Percentiles rank a stretch among this genome's conserved stretches.
phyloP scores from a whole-genome alignment of 2,888 invertebrate species.

The Cotesia congregata region DNA sequence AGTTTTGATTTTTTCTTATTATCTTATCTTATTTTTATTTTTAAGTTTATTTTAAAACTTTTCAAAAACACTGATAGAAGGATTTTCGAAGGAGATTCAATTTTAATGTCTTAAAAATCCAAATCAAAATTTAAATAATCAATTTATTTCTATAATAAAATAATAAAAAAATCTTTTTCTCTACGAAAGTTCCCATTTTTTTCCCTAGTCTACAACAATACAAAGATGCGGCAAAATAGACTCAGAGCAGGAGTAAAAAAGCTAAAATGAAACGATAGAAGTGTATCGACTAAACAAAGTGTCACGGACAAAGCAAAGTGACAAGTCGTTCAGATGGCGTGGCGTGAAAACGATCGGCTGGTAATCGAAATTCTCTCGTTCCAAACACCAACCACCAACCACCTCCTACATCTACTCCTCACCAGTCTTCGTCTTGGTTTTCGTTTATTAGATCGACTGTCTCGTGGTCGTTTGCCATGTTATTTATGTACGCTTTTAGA shows the following conservation, averaged over 20 bases:
- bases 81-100: too few species aligned
- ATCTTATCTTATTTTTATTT: not conserved
- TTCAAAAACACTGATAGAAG: too few species aligned
- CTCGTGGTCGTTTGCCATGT: slow-evolving; percentile 44
- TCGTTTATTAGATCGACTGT: slow-evolving; percentile 51
- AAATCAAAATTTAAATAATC: too few species aligned
- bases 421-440: slow-evolving; percentile 5
- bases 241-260: slow-evolving; percentile 32
- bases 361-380: slow-evolving; percentile 51
- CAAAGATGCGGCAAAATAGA: too few species aligned
- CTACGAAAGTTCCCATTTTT: too few species aligned
- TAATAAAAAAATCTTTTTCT: too few species aligned
- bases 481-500: slow-evolving; percentile 39
- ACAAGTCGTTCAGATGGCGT: slow-evolving; percentile 55
- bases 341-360: slow-evolving; percentile 60
- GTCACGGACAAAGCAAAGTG: slow-evolving; percentile 58
- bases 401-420: too few species aligned
- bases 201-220: too few species aligned
- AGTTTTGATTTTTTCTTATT: not conserved
- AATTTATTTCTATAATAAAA: too few species aligned
- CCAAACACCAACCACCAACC: slow-evolving; percentile 1
- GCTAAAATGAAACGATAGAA: slow-evolving; percentile 19
- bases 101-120: too few species aligned
- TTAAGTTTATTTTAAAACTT: not conserved
- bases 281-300: slow-evolving; percentile 65